phyloP scores from a whole-genome alignment of 2,797 vertebrate genomes.

The Zalophus californianus region DNA sequence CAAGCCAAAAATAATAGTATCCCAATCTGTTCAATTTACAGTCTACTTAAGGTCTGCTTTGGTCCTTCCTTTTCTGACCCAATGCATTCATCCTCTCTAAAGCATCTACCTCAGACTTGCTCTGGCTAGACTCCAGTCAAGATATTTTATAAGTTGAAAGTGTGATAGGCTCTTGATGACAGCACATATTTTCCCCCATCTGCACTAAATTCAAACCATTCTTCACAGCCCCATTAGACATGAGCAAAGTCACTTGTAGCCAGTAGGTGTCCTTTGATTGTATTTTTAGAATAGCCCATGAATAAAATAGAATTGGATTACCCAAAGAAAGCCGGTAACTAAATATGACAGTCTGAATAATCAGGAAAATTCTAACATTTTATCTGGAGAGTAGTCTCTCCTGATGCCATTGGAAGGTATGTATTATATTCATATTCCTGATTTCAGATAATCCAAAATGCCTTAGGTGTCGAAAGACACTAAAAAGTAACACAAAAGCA shows the following conservation, averaged over 20 bases:
- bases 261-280: conserved; percentile 87
- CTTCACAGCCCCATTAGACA: conserved; percentile 83
- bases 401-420: conserved; percentile 31
- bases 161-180: conserved; percentile 77
- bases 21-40: conserved; percentile 65
- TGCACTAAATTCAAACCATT: conserved; percentile 89
- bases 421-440: conserved; percentile 57
- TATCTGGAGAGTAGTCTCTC: conserved; percentile 40
- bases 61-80: conserved; percentile 67
- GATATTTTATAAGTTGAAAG: conserved; percentile 77
- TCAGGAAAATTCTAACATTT: conserved; percentile 71
- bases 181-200: conserved; percentile 86
- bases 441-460: conserved; percentile 61
- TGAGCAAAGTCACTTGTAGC: conserved; percentile 75
- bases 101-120: conserved; percentile 33
- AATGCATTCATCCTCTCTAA: conserved; percentile 55
- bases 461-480: conserved; percentile 62
- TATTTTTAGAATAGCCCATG: conserved; percentile 83
- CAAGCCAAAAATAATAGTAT: conserved; percentile 69
- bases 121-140: conserved; percentile 74
- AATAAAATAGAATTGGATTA: conserved; percentile 81
- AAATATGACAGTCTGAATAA: conserved; percentile 79
- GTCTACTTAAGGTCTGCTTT: conserved; percentile 27
- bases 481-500: conserved; percentile 59
- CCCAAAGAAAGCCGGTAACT: conserved; percentile 71